Base-by-base conservation (phyloP, 2,797 vertebrate species). In the Diplodus puntazzo region DNA sequence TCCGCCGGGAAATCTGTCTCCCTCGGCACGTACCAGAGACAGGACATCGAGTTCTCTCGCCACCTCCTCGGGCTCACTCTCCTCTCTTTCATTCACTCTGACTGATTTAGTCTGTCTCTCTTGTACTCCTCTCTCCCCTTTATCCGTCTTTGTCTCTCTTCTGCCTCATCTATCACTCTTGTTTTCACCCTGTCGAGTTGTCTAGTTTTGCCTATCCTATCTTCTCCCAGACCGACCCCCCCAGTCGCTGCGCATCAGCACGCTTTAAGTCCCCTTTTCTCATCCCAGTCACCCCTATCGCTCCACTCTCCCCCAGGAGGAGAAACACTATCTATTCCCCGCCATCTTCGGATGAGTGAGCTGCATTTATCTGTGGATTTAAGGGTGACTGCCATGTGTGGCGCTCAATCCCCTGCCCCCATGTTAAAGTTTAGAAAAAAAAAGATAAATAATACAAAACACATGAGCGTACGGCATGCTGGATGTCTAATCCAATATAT, bases 1-100 rank as follows among this genome's bases (percentile, higher is more conserved):
- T 92, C 85, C 86, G 20, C 75, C 57, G 85, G 90, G 87, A 92
- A 91, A 93, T 90, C 88, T 86, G 90, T 89, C 90, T 92, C 90
- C 84, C 89, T 88, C 69, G 55, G 83, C 88, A 91, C 86, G 78
- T 86, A 88, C 63, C 50, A 85, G 65, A 88, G 85, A 91, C 84
- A 81, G 88, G 86, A 93, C 91, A 90, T 74, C n/a, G 71, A 91
- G 84, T 91, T 89, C 82, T 79, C 79, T 84, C 75, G 63, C 73
- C 82, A 79, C 72, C 81, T 90, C 74, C 79, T 81, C 79, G 9
- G 21, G 77, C 83, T 75, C 82, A 88, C 87, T 80, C 63, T 70
- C 52, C 79, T 90, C 78, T 77, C 78, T 87, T 87, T 92, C 81
- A 92, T 89, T 91, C 84, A 87, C 79, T 81, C 80, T 71, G 87